Base-by-base conservation (phyloP, 2,113 vertebrate genomes). In the Forbesichthys agassizii region DNA sequence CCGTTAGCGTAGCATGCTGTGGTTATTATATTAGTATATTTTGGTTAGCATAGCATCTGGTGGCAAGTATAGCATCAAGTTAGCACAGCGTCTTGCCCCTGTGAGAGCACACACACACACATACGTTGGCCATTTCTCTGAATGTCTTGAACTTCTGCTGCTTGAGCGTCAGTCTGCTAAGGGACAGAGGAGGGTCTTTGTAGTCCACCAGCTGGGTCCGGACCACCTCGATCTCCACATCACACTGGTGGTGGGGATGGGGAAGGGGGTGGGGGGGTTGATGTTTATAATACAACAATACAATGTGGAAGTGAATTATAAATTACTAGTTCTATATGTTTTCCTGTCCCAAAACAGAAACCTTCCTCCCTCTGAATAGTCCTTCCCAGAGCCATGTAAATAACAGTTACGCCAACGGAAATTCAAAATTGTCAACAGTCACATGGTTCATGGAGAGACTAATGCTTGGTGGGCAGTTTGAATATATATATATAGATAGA, bases 141-240 rank as follows among this genome's bases (percentile, higher is more conserved):
- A 93, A 92, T 0, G 85, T 85, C 75, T 82, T 91, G 80, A 93
- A 93, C 66, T 89, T 92, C 80, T 93, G 91, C 81, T 93, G 92
- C 59, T 91, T 93, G 78, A 93, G 85, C 0, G 91, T 87, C 18
- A 95, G 85, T 12, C 91, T 86, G 78, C 93, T 93, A 73, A 95
- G 90, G 11, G 93, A 94, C n/a, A 94, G 90, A 2, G 93, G 92
- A 0, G 92, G 90, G 14, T 89, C 78, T 53, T 83, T 81, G 62
- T 92, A 95, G 67, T 91, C 90, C 0, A 83, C 85, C 78, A 95
- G 82, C 86, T 93, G 92, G 0, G 91, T 85, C 82, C 93, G 92
- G 2, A 93, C 90, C 20, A 84, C 84, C 77, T 92, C 90, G 0
- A 93, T 86, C 78, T 84, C 93, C 62, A 88, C 88, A 91, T 90